Percentiles rank a stretch among this genome's conserved stretches.
Conservation (phyloP, 2,888 invertebrate genomes). For the Agrotis puta region DNA sequence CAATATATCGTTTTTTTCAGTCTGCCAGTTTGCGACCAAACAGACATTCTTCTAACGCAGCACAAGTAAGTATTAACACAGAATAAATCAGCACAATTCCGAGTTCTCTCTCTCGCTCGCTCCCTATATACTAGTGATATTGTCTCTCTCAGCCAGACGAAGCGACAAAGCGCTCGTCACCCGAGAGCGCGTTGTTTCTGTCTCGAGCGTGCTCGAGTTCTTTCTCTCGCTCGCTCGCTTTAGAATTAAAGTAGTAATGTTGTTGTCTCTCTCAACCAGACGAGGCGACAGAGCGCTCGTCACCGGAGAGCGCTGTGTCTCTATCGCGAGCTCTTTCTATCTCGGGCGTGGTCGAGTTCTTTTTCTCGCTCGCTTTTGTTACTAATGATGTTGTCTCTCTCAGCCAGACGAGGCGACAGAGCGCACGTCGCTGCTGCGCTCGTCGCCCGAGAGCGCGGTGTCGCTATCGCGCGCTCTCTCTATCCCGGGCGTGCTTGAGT, state of each 20-base stretch:
- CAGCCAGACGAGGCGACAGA: slow-evolving; percentile 75
- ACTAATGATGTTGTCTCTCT: not conserved
- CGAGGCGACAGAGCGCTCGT: slow-evolving; percentile 77
- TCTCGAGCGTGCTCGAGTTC: slow-evolving; percentile 98
- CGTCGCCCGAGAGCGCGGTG: slow-evolving; percentile 92
- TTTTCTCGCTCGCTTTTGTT: slow-evolving; percentile 89
- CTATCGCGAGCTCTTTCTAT: slow-evolving; percentile 95
- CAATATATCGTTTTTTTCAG: slow-evolving; percentile 72
- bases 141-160: slow-evolving; percentile 62
- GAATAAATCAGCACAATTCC: not conserved
- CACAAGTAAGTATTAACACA: slow-evolving; percentile 72
- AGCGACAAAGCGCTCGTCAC: slow-evolving; percentile 77
- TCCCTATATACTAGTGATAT: too few relatives aligned
- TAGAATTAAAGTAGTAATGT: not conserved
- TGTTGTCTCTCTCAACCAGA: slow-evolving; percentile 52
- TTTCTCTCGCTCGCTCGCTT: slow-evolving; percentile 93
- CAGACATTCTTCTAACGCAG: slow-evolving; percentile 81
- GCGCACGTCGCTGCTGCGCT: slow-evolving; percentile 84
- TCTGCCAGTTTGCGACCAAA: slow-evolving; percentile 83
- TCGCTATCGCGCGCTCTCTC: slow-evolving; percentile 94
- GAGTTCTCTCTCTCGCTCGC: too few relatives aligned
- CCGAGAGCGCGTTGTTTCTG: slow-evolving; percentile 92
- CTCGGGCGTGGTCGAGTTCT: slow-evolving; percentile 96
- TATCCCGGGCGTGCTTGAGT: slow-evolving; percentile 98
- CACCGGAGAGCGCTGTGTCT: slow-evolving; percentile 91